phyloP scores from a whole-genome alignment of 2,113 vertebrate species.

The Burhinus oedicnemus region DNA sequence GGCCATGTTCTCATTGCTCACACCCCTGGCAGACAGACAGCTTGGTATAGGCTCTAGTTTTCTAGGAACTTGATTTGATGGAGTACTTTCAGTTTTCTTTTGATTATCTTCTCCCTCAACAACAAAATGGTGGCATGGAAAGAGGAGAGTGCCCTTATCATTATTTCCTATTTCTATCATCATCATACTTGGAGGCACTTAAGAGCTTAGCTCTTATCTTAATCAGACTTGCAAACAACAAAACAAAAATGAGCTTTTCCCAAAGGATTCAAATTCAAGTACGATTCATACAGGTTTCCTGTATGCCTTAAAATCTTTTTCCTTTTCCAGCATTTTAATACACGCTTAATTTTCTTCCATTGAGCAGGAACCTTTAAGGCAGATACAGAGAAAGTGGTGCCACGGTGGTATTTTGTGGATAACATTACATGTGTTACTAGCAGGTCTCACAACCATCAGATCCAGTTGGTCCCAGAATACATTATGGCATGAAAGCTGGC shows the following conservation, averaged over 20 bases:
- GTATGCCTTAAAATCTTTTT: not conserved
- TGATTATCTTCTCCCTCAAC: not conserved
- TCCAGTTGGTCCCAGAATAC: not conserved
- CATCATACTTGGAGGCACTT: not conserved
- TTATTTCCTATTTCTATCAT: not conserved
- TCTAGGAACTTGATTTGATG: conserved; percentile 15
- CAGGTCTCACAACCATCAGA: not conserved
- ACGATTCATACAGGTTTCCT: rapidly evolving
- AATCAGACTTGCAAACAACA: not conserved
- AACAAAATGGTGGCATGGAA: not conserved
- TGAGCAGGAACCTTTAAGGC: not conserved
- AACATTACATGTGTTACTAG: not conserved
- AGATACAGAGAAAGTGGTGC: not conserved
- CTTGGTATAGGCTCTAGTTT: conserved; percentile 55
- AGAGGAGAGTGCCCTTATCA: not conserved
- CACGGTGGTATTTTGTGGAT: not conserved
- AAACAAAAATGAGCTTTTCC: not conserved
- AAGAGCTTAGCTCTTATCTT: not conserved
- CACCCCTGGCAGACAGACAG: conserved; percentile 69
- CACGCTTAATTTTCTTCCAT: not conserved
- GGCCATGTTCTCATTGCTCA: conserved; percentile 66
- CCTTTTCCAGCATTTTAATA: not conserved
- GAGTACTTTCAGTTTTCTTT: conserved; percentile 6
- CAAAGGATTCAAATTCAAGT: not conserved
- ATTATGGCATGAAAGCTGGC: not conserved